Evolutionary conservation across 1,140 invertebrate genomes (phyloP), one percentile per base, ranked within the genome.

Genomic region (Temnothorax curvispinosus): DNA sequence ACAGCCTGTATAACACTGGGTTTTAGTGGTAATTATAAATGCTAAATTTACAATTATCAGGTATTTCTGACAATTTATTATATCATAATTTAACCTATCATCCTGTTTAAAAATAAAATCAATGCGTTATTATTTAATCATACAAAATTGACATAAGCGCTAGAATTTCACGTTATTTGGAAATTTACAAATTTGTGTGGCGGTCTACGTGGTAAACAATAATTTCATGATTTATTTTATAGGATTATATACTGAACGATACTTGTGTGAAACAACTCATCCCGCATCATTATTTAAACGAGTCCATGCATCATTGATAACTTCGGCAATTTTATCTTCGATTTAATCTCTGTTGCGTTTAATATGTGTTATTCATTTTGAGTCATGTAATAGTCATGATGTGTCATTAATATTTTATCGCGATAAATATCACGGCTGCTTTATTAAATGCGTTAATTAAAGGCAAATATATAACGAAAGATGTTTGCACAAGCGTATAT

Each of bases 361-460:
- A 62, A 84, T 74, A 38, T n/a, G 54, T 50, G 54, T 75, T 74
- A 67, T 47, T 60, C 54, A 84, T 74, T 27, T 62, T 71, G 47
- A 7, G 58, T 84, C 18, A 50, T 82, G 27, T 60, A 82, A 82
- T 47, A 60, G 11, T 84, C 69, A 41, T 27, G 56, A 38, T 47
- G 41, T 50, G 13, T 75, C 69, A 60, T 81, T 64, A 84, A 75
- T 75, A 84, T 75, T 75, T 74, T 84, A 84, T 84, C 18, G 44
- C 54, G 13, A 84, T 84, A 74, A 82, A 82, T 47, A 74, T 74
- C 41, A 41, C 38, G 54, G 27, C 32, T 2, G 67, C 41, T 74
- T 82, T 74, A 84, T 84, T 60, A 75, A 84, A 75, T 50, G 41
- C 54, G 41, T 75, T 84, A 84, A 84, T 84, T 84, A 84, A 82